Evolutionary conservation across 2,888 invertebrate species (phyloP).

Genomic region (Uloborus plumipes): DNA sequence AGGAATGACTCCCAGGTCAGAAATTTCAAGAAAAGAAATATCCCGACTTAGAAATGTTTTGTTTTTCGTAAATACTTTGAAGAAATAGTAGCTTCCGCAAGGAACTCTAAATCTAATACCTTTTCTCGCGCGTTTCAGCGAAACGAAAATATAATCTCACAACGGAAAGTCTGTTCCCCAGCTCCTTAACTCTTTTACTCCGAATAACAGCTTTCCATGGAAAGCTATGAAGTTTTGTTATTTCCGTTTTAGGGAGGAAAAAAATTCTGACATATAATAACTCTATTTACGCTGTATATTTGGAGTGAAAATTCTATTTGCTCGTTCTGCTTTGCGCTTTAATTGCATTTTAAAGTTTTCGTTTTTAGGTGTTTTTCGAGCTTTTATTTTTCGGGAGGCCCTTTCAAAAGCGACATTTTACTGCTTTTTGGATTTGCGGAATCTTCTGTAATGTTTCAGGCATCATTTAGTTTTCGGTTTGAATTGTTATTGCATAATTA

Average conservation of each 20-base stretch:
- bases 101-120: constrained; percentile 31
- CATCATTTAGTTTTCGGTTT: no score
- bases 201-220: constrained; percentile 37
- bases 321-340: constrained; percentile 36
- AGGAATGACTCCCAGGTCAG: no score
- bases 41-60: neutral
- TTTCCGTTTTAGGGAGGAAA: constrained; percentile 33
- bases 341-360: constrained; percentile 25
- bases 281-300: constrained; percentile 37
- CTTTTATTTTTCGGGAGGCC: neutral
- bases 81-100: constrained; percentile 13
- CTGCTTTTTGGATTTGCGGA: no score
- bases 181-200: constrained; percentile 42
- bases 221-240: constrained; percentile 31
- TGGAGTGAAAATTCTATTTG: constrained; percentile 41
- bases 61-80: neutral
- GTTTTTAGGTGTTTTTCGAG: constrained; percentile 9
- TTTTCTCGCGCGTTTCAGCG: constrained; percentile 14
- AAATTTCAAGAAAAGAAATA: neutral
- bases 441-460: no score
- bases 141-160: constrained; percentile 37
- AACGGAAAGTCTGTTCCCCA: constrained; percentile 29
- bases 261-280: constrained; percentile 47
- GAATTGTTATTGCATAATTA: no score
- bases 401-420: no score